Evolutionary conservation across 2,888 invertebrate genomes (phyloP).

Genomic region (Spilarctia lutea): DNA sequence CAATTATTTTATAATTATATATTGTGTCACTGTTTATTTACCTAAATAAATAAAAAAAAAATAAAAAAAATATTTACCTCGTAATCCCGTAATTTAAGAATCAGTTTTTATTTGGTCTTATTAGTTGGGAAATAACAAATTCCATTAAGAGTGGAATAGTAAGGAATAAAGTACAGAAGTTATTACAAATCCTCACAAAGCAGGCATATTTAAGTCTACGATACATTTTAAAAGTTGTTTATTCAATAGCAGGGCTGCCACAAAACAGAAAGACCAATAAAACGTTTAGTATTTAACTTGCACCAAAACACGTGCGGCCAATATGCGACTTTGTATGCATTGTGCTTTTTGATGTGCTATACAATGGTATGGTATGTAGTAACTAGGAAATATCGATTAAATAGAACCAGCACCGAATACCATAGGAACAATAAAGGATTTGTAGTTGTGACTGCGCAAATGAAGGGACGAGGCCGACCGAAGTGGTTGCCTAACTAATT

Average conservation of each 20-base stretch:
- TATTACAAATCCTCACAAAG: no score
- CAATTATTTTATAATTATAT: no score
- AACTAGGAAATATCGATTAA: conserved; percentile 63
- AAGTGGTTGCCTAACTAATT: conserved; percentile 62
- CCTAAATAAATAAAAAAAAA: no score
- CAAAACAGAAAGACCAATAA: conserved; percentile 17
- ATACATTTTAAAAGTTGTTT: not conserved
- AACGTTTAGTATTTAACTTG: conserved; percentile 34
- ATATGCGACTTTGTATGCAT: conserved; percentile 49
- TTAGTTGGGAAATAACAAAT: no score
- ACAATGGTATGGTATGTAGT: conserved; percentile 34
- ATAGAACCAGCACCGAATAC: conserved; percentile 60
- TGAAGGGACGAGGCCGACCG: conserved; percentile 67
- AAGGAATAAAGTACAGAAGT: no score
- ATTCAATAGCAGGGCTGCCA: not conserved
- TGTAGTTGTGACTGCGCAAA: conserved; percentile 68
- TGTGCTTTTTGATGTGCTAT: not conserved
- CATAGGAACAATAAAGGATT: conserved; percentile 68
- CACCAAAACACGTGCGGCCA: conserved; percentile 29
- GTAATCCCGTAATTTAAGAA: no score
- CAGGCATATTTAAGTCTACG: no score
- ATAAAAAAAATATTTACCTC: no score
- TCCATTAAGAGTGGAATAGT: no score
- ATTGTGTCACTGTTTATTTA: no score
- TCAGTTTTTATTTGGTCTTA: no score